Conservation (phyloP, 2,113 vertebrate genomes). For the Neolamprologus caudopunctatus region DNA sequence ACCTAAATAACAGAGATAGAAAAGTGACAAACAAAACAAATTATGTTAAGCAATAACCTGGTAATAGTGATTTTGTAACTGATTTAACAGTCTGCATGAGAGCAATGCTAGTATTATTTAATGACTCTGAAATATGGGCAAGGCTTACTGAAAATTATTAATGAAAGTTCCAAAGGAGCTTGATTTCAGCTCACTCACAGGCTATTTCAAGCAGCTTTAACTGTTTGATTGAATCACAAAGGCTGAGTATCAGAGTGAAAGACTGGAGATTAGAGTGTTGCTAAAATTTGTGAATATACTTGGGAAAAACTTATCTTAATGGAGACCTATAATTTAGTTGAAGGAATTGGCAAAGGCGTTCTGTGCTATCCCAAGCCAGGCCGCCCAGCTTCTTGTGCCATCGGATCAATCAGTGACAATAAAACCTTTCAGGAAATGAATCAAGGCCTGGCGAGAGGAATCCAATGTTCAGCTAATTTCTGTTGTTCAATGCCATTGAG, state of each 20-base stretch:
- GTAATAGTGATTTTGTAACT: background rate
- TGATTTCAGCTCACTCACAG: background rate
- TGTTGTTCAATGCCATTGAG: background rate
- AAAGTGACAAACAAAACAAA: background rate
- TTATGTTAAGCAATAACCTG: background rate
- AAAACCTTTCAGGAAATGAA: constrained; percentile 8
- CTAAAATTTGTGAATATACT: background rate
- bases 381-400: background rate
- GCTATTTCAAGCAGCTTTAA: background rate
- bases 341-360: background rate
- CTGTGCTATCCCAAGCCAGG: background rate
- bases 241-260: background rate
- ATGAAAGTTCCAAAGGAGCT: background rate
- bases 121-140: background rate
- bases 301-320: background rate
- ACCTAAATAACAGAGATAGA: background rate
- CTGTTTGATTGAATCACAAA: background rate
- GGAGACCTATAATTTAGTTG: constrained; percentile 1
- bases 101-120: background rate
- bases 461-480: background rate
- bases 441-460: background rate
- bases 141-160: background rate
- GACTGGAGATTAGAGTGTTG: background rate
- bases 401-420: constrained; percentile 23
- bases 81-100: background rate